Conservation (phyloP, 2,888 invertebrate genomes). For the Ceriagrion tenellum region DNA sequence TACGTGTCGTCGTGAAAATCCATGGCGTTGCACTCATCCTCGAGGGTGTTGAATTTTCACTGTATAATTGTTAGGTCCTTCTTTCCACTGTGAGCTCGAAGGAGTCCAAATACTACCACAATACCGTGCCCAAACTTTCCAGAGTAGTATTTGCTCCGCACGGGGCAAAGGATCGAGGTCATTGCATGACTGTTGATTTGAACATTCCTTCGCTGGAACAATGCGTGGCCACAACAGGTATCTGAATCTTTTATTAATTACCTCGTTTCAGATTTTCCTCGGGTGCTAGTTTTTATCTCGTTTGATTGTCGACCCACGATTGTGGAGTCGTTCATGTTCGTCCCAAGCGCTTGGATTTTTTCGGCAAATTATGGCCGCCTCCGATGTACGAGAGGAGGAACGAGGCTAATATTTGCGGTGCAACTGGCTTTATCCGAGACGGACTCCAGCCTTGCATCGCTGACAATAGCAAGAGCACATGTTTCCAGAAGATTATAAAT, state of each 20-base stretch:
- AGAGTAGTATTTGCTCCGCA: neutral
- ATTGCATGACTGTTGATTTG: neutral
- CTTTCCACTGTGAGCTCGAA: too few relatives aligned
- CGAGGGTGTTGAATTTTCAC: too few relatives aligned
- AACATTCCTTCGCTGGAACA: neutral
- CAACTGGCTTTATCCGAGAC: neutral
- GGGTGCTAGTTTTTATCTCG: neutral
- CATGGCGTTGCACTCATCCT: too few relatives aligned
- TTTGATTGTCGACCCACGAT: neutral
- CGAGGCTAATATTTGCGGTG: neutral
- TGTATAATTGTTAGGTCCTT: too few relatives aligned
- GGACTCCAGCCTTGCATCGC: neutral
- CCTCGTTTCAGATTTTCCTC: neutral
- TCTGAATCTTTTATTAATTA: conserved; percentile 17
- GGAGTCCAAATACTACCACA: neutral
- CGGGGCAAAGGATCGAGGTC: neutral
- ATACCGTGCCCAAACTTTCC: neutral
- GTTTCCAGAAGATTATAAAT: neutral
- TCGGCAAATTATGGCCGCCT: neutral
- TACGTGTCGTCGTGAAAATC: too few relatives aligned
- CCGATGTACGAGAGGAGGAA: neutral
- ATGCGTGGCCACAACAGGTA: too few relatives aligned
- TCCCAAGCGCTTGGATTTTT: neutral
- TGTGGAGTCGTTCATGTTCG: neutral
- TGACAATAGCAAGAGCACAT: neutral